Percentiles rank a stretch among this genome's conserved stretches.
Conservation (phyloP, 2,797 vertebrate genomes). For the Crenichthys baileyi region DNA sequence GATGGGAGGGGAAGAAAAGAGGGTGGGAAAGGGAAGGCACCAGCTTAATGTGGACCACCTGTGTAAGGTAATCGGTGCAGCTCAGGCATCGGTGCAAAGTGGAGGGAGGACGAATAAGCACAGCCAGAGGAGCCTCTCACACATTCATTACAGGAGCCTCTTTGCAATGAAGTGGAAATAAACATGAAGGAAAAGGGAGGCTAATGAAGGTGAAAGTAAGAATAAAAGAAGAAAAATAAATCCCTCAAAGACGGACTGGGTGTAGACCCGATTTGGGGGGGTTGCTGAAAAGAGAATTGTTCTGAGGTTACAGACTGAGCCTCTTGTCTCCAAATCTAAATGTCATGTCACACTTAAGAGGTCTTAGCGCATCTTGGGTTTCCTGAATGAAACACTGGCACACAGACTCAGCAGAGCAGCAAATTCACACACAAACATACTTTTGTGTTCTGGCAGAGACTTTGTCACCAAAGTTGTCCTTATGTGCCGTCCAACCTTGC, state of each 20-base stretch:
- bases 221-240: conserved; percentile 35
- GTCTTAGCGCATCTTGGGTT: conserved; percentile 54
- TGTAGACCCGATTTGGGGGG: conserved; percentile 1
- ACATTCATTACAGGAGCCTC: conserved; percentile 56
- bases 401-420: conserved; percentile 23
- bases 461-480: not conserved
- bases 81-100: conserved; percentile 50
- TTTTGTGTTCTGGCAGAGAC: conserved; percentile 39
- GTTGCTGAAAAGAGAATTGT: not conserved
- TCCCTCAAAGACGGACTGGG: conserved; percentile 11
- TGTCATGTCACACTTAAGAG: conserved; percentile 59
- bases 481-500: not conserved
- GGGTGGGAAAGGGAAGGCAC: conserved; percentile 21
- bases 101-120: conserved; percentile 57
- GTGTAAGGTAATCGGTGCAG: conserved; percentile 70
- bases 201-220: conserved; percentile 33
- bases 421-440: conserved; percentile 43
- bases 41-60: conserved; percentile 78
- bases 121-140: conserved; percentile 54
- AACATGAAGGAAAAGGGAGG: conserved; percentile 28
- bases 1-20: conserved; percentile 10
- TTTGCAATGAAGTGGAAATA: conserved; percentile 32
- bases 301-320: conserved; percentile 36
- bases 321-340: conserved; percentile 48
- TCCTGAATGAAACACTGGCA: conserved; percentile 55